These are phyloP conservation scores for Lasius platythorax DNA, from an alignment of 2,888 invertebrate genomes.

Conservation along the genomic window DNA sequence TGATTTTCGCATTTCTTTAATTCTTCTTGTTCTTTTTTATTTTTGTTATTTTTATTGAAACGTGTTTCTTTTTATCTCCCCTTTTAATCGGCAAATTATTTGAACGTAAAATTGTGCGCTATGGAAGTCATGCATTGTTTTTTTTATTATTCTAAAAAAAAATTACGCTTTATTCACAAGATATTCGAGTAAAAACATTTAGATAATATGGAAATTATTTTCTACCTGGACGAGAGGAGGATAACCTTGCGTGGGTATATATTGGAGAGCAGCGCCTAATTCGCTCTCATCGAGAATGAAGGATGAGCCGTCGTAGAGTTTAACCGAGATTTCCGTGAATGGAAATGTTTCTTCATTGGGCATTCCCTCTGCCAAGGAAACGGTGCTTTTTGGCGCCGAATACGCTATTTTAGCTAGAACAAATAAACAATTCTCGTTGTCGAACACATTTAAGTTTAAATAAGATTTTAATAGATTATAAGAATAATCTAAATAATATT, in stretches of 20 bases:
- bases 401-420: constrained; percentile 87
- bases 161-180: not conserved
- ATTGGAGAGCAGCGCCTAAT: constrained; percentile 90
- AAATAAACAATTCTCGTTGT: not conserved
- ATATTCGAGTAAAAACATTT: not conserved
- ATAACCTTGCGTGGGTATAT: constrained; percentile 91
- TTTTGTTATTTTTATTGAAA: not conserved
- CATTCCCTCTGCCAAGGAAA: constrained; percentile 91
- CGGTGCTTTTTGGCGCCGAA: constrained; percentile 86
- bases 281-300: constrained; percentile 88
- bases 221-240: constrained; percentile 82
- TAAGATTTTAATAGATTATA: not conserved
- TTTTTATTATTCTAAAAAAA: not conserved
- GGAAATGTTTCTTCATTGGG: constrained; percentile 92
- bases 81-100: not conserved
- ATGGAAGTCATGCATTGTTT: not conserved
- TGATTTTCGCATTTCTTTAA: not conserved
- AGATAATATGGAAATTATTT: not conserved
- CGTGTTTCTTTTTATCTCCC: not conserved
- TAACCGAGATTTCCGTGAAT: constrained; percentile 88
- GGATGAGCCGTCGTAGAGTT: constrained; percentile 87
- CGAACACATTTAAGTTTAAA: not conserved
- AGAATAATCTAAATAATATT: not conserved
- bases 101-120: not conserved
- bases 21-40: not conserved